Evolutionary conservation across 37 sponge, comb jelly and placozoan genomes (phyloP).

Genomic region (Geodia barretti): DNA sequence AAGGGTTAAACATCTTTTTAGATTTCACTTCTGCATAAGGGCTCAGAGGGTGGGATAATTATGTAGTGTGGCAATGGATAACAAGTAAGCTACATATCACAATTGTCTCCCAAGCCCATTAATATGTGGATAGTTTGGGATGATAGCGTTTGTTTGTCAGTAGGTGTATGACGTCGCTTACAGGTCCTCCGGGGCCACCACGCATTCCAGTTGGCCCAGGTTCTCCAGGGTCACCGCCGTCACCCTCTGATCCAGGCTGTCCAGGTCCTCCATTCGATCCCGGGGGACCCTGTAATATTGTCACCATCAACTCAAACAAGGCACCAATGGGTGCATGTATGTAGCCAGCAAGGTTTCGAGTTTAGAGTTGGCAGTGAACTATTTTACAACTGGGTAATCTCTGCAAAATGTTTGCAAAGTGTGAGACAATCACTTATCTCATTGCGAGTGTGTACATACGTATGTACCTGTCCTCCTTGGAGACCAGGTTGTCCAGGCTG

Average conservation of each 20-base stretch:
- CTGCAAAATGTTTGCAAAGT: background rate
- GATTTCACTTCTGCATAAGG: background rate
- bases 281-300: conserved; percentile 35
- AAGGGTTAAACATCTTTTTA: too few relatives aligned
- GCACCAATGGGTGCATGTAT: too few relatives aligned
- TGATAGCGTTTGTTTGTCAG: too few relatives aligned
- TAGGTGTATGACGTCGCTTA: conserved; percentile 1
- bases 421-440: background rate
- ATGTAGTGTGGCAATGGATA: too few relatives aligned
- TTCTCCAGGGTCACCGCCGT: conserved; percentile 7
- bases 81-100: too few relatives aligned
- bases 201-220: conserved; percentile 21
- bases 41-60: background rate
- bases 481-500: conserved; percentile 2
- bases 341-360: too few relatives aligned
- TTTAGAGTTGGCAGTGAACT: too few relatives aligned
- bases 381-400: background rate
- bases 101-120: too few relatives aligned
- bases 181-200: conserved; percentile 20
- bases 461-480: conserved; percentile 25
- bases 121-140: too few relatives aligned
- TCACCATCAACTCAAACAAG: too few relatives aligned
- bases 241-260: conserved; percentile 23
- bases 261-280: conserved; percentile 50
- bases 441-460: background rate